Evolutionary conservation across 92 coral and sea anemone species (phyloP).

Genomic region (Zoanthus solanderi): DNA sequence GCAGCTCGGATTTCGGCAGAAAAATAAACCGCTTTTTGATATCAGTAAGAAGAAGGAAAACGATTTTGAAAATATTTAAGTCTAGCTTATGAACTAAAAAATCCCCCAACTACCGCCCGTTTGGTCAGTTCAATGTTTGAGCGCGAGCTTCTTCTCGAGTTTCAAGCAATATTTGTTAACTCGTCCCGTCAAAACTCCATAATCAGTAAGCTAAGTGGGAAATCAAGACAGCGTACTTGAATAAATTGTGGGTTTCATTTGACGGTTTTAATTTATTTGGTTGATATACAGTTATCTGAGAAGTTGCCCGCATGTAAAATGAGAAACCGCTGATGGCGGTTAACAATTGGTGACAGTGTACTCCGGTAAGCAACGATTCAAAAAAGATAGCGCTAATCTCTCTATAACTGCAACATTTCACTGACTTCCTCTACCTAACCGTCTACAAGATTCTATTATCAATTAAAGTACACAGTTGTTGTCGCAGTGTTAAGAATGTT

Average conservation of each 20-base stretch:
- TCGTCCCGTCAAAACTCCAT: slow-evolving; percentile 1
- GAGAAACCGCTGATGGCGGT: slow-evolving; percentile 72
- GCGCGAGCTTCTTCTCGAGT: slow-evolving; percentile 46
- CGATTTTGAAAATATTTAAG: neutral
- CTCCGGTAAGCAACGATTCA: slow-evolving; percentile 44
- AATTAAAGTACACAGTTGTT: slow-evolving; percentile 34
- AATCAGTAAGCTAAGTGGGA: slow-evolving; percentile 47
- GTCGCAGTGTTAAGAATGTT: slow-evolving; percentile 29
- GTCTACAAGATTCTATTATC: slow-evolving; percentile 34
- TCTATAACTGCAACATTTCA: slow-evolving; percentile 52
- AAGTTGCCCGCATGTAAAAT: slow-evolving; percentile 85
- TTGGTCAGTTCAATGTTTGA: slow-evolving; percentile 6
- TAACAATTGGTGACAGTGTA: slow-evolving; percentile 42
- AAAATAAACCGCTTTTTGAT: neutral
- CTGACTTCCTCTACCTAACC: slow-evolving; percentile 41
- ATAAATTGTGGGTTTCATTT: slow-evolving; percentile 76
- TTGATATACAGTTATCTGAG: slow-evolving; percentile 96
- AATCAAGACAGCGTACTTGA: slow-evolving; percentile 66
- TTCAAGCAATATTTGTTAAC: neutral
- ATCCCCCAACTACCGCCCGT: neutral
- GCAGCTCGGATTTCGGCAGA: neutral
- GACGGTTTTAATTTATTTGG: slow-evolving; percentile 89
- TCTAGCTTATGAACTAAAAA: slow-evolving; percentile 18
- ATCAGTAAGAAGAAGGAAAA: neutral
- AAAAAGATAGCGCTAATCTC: slow-evolving; percentile 56